Percentiles rank a stretch among this genome's conserved stretches.
Evolutionary conservation across 2,888 invertebrate species (phyloP).

Genomic region (Caenorhabditis uteleia): DNA sequence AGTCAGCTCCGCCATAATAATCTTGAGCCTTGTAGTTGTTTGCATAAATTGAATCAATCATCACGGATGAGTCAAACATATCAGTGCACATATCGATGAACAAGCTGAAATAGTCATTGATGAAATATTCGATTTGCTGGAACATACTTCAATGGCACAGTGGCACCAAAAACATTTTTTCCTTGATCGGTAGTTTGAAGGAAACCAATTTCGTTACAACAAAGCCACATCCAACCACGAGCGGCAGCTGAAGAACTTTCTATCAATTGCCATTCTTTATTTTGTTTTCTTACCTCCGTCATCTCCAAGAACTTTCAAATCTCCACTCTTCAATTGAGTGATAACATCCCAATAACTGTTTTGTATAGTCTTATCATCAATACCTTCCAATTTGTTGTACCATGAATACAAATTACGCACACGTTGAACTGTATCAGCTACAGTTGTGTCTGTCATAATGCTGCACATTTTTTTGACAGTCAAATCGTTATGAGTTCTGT

Average conservation of each 20-base stretch:
- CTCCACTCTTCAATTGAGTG: slow-evolving; percentile 14
- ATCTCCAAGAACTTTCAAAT: slow-evolving; percentile 20
- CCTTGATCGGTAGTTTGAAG: slow-evolving; percentile 58
- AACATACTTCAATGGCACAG: slow-evolving; percentile 48
- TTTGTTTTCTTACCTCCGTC: slow-evolving; percentile 20
- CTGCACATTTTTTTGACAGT: slow-evolving; percentile 48
- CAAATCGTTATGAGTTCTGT: slow-evolving; percentile 38
- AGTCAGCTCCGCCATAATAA: slow-evolving; percentile 45
- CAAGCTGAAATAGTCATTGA: slow-evolving; percentile 35
- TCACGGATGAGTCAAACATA: slow-evolving; percentile 46
- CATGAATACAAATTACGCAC: slow-evolving; percentile 35
- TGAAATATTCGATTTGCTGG: not conserved
- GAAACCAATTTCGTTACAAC: slow-evolving; percentile 63
- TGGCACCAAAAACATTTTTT: slow-evolving; percentile 51
- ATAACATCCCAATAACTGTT: slow-evolving; percentile 43
- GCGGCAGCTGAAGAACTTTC: slow-evolving; percentile 23
- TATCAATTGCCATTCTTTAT: slow-evolving; percentile 1
- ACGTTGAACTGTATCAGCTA: slow-evolving; percentile 16
- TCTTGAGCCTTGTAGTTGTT: slow-evolving; percentile 40
- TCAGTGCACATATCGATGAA: slow-evolving; percentile 60
- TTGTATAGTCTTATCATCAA: slow-evolving; percentile 19
- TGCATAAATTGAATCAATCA: slow-evolving; percentile 27
- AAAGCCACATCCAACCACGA: slow-evolving; percentile 61
- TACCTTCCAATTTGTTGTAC: slow-evolving; percentile 27
- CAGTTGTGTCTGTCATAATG: slow-evolving; percentile 41